Evolutionary conservation across 2,888 invertebrate genomes (phyloP).

Genomic region (Heliconius ethilla): DNA sequence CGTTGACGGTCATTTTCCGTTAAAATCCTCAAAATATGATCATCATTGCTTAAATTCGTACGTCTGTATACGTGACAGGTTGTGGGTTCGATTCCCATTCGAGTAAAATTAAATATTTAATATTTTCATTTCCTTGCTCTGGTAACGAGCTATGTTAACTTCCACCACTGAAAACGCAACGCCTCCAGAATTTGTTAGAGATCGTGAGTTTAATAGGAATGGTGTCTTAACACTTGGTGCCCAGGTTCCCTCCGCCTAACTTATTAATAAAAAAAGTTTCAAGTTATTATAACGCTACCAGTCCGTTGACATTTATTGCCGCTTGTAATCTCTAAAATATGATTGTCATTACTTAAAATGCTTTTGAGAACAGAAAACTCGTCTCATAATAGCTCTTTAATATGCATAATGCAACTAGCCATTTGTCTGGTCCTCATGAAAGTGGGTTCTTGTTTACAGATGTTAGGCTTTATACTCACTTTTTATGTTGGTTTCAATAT

Average conservation of each 20-base stretch:
- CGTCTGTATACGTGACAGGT: too few relatives aligned
- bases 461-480: constrained; percentile 4
- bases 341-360: constrained; percentile 31
- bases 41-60: neutral
- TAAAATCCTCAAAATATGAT: constrained; percentile 30
- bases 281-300: constrained; percentile 2
- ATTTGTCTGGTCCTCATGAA: constrained; percentile 28
- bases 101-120: too few relatives aligned
- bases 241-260: too few relatives aligned
- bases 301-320: constrained; percentile 22
- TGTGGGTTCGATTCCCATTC: too few relatives aligned
- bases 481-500: neutral
- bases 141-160: too few relatives aligned
- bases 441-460: constrained; percentile 29
- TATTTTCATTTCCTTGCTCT: too few relatives aligned
- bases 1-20: constrained; percentile 22
- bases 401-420: constrained; percentile 28
- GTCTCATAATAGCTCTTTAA: constrained; percentile 34
- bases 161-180: too few relatives aligned
- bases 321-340: constrained; percentile 27
- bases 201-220: too few relatives aligned
- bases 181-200: too few relatives aligned
- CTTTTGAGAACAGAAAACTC: constrained; percentile 25
- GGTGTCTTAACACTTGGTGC: too few relatives aligned
- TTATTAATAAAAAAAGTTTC: neutral